Base-by-base conservation (phyloP, 2,113 vertebrate genomes). In the Gorsachius goisagi region DNA sequence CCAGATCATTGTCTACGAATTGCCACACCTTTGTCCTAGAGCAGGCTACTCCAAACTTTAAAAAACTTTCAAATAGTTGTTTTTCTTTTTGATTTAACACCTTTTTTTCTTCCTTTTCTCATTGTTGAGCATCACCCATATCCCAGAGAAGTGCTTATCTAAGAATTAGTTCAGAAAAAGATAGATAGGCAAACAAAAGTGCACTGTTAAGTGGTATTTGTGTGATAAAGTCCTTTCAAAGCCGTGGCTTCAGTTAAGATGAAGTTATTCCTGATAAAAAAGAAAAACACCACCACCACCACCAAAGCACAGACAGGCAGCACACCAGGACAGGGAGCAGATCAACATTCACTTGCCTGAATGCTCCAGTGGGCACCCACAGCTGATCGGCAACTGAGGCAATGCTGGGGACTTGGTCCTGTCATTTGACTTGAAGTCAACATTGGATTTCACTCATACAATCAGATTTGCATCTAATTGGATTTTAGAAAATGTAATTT, bases 291-390 rank as follows among this genome's bases (percentile, higher is more conserved):
- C 37, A 33, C 33, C 41, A 47, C 7, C 13, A 59, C 5, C 32
- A 73, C 6, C 6, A 21, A 30, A 62, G 9, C 33, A 20, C 18
- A 84, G 32, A 62, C 11, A 63, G 14, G 19, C 8, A 69, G 44
- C 5, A 44, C 14, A 45, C 1, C 14, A 45, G 21, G 12, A 74
- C 15, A 59, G 15, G 64, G 6, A 63, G 12, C 18, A 87, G 24
- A 77, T 32, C 26, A 52, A 41, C 35, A 37, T 72, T 47, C 9
- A 16, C 18, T 60, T 62, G 7, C 19, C 21, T 67, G 18, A 71
- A 44, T 52, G 33, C 3, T 73, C 35, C 0, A 0, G 23, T 1
- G 13, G 27, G 21, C 27, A 44, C 15, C n/a, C 17, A 11, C 4
- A 39, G 12, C 19, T 32, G 8, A 27, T 53, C 24, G 81, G 16